Conservation (phyloP, 2,113 vertebrate genomes). For the Lampris megalopsis region DNA sequence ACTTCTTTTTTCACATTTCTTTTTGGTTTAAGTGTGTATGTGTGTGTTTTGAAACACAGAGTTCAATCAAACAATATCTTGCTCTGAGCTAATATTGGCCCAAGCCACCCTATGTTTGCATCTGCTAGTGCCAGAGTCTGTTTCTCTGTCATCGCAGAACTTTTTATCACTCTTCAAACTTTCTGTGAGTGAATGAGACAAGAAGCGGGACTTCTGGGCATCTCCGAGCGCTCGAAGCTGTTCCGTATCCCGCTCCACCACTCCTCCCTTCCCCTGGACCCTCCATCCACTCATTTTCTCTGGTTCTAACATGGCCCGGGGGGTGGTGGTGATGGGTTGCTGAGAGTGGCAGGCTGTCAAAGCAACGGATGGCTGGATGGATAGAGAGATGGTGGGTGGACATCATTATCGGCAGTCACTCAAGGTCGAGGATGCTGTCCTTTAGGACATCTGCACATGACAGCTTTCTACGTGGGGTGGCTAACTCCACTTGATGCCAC, state of each 20-base stretch:
- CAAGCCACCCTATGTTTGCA: slow-evolving; percentile 57
- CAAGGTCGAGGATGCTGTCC: no score
- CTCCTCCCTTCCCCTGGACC: slow-evolving; percentile 5
- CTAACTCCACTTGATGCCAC: no score
- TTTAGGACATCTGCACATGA: no score
- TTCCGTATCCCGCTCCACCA: background rate
- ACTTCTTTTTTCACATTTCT: slow-evolving; percentile 24
- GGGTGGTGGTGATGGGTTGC: slow-evolving; percentile 7
- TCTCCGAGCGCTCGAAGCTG: slow-evolving; percentile 33
- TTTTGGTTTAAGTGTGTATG: slow-evolving; percentile 1
- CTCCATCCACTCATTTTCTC: slow-evolving; percentile 47
- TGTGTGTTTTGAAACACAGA: slow-evolving; percentile 23
- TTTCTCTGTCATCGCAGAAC: slow-evolving; percentile 54
- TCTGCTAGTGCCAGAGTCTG: slow-evolving; percentile 50
- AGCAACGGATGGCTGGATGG: slow-evolving; percentile 5
- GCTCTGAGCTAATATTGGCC: slow-evolving; percentile 63
- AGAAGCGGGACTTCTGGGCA: slow-evolving; percentile 53
- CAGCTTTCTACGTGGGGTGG: no score
- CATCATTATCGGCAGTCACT: no score
- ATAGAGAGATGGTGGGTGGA: slow-evolving; percentile 29
- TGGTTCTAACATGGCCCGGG: slow-evolving; percentile 40
- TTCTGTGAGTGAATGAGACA: slow-evolving; percentile 53
- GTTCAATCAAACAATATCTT: slow-evolving; percentile 44
- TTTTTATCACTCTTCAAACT: slow-evolving; percentile 45
- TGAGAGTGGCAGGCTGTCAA: slow-evolving; percentile 43